These are phyloP conservation scores for Bombus impatiens DNA, from an alignment of 1,140 invertebrate species.

Conservation along the genomic window DNA sequence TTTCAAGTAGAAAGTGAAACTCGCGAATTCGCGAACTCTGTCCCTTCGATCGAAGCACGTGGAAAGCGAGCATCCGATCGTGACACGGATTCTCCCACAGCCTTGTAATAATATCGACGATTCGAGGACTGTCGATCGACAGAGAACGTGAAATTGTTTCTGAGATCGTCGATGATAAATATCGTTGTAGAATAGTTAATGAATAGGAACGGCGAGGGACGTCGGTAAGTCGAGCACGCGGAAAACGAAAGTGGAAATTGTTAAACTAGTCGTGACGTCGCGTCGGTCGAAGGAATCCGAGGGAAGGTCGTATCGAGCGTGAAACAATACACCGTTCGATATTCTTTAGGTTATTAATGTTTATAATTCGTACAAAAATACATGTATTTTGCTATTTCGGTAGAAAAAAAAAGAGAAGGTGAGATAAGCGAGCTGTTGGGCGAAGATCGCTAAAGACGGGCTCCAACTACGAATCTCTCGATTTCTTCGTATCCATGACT, in stretches of 20 bases:
- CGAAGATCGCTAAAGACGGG: constrained; percentile 49
- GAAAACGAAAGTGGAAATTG: constrained; percentile 44
- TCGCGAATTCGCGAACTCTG: not conserved
- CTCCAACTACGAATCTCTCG: constrained; percentile 15
- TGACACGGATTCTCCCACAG: not conserved
- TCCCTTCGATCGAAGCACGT: not conserved
- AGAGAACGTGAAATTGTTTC: not conserved
- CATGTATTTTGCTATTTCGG: constrained; percentile 69
- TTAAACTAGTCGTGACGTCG: not conserved
- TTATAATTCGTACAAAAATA: constrained; percentile 75
- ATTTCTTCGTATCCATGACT: constrained; percentile 45
- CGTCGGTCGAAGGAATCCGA: not conserved
- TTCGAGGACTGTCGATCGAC: not conserved
- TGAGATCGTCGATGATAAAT: not conserved
- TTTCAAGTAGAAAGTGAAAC: constrained; percentile 13
- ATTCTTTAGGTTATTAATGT: constrained; percentile 55
- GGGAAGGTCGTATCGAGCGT: not conserved
- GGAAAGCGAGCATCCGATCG: constrained; percentile 23
- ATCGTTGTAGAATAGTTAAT: not conserved
- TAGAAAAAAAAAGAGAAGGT: constrained; percentile 68
- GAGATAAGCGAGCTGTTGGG: constrained; percentile 61
- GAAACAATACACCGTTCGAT: not conserved
- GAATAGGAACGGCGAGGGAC: not conserved
- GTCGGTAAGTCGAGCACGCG: not conserved
- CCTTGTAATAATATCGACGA: no score